phyloP scores from a whole-genome alignment of 2,797 vertebrate species.

The Sphenodon punctatus region DNA sequence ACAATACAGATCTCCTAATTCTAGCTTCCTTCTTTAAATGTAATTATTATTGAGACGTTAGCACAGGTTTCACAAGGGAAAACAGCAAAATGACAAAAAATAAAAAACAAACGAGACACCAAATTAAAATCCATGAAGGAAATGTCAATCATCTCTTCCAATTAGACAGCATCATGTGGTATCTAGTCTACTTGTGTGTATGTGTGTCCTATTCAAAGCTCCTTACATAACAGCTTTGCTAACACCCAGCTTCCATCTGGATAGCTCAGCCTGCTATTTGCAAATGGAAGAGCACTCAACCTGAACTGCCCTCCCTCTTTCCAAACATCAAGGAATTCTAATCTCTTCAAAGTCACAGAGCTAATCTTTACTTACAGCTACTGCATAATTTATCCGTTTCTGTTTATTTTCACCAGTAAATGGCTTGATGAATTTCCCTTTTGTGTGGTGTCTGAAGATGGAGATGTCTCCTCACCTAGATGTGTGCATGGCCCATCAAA shows the following conservation, averaged over 20 bases:
- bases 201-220: background rate
- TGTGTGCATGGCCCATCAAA: background rate
- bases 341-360: background rate
- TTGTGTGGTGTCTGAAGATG: background rate
- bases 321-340: background rate
- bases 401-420: background rate
- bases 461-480: background rate
- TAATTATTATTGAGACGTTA: background rate
- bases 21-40: background rate
- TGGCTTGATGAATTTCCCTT: background rate
- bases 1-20: background rate
- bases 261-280: rapidly evolving
- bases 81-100: background rate
- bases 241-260: background rate
- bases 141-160: rapidly evolving
- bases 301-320: background rate
- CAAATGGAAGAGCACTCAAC: background rate
- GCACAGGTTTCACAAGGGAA: background rate
- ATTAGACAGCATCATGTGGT: background rate
- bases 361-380: background rate
- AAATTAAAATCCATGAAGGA: background rate
- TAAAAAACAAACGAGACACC: background rate
- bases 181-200: background rate
- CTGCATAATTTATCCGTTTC: background rate
- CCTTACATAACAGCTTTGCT: background rate